Evolutionary conservation across 2,113 vertebrate genomes (phyloP), one percentile per base, ranked within the genome.

Genomic region (Agapornis roseicollis): DNA sequence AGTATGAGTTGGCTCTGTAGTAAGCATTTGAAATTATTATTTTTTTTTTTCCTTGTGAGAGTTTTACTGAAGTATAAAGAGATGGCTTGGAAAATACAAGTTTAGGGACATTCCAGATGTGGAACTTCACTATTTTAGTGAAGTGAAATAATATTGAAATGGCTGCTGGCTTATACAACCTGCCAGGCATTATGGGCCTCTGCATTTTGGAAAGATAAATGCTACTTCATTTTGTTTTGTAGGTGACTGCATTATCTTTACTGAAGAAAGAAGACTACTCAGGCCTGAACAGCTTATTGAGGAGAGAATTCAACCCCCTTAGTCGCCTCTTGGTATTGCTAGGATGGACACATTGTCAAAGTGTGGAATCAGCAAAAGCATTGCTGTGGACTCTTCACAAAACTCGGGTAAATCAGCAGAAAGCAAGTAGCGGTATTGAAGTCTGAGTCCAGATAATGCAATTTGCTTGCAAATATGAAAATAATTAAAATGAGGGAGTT

Each of bases 261-360:
- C 95, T 99, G 73, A 99, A 99, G 95, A 98, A 98, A 61, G 98
- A 99, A 96, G 99, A 99, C 78, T 99, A 99, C 80, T 95, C 90
- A 4, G 96, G 97, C 85, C 98, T 99, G 70, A 97, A 94, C 71
- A 89, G 76, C 49, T 97, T 99, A 28, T 91, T 99, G 63, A 98
- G 80, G 66, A 96, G 96, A 90, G 99, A 99, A 97, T 99, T 99
- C 92, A 98, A 94, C 77, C 99, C 99, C 10, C 97, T 99, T 72
- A 98, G 98, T 39, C 98, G 98, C 29, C 98, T 99, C 46, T 97
- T 99, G 28, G 95, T 99, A 73, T 98, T 99, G 70, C 97, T 99
- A 69, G 99, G 99, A 65, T 99, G 99, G 99, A 99, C 97, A 80
- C 98, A 99, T 55, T 99, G 99, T 92, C 98, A 98, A 94, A 99